Base-by-base conservation (phyloP, 1,140 invertebrate genomes). In the Spodoptera litura region DNA sequence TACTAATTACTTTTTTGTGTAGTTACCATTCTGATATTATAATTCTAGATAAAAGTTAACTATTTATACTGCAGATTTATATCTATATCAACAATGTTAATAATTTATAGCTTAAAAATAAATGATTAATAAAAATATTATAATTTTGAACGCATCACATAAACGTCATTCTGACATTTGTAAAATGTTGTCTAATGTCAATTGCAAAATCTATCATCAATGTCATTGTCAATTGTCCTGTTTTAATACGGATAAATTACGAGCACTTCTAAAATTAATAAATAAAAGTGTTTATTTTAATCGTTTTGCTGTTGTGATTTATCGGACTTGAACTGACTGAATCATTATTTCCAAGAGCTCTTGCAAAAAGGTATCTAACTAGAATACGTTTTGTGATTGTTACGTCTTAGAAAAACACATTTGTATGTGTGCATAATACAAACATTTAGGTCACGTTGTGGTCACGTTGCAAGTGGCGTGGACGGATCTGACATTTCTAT, bases 401-500 rank as follows among this genome's bases (percentile, higher is more conserved):
- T 56, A 55, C 52, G 51, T 56, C 51, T 56, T 71, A 25, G 15
- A 31, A 70, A 55, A 31, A 55, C 20, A 71, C 9, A 55, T 51
- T 20, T 31, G 13, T 11, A 49, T 59, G 31, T 72, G n/a, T 72
- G 70, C 35, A 59, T 59, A 74, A 77, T 55, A 76, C 55, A 77
- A 80, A 73, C 68, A 73, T 64, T 52, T 61, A 78, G 76, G 76
- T 81, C 77, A 81, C 80, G 80, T 82, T 79, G 72, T 77, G 59
- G 89, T 91, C 91, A 94, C 92, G 92, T 94, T 94, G 92, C 91
- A 93, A 86, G 88, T 91, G 91, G 92, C 90, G 92, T 94, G 92
- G 88, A 85, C 81, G 71, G 84, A 81, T 87, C 79, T 88, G 86
- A 87, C 89, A 89, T 78, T 83, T 88, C 77, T 83, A 68, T 80